phyloP scores from a whole-genome alignment of 53 echinoderm and acorn worm genomes.

The Zoroaster sp. region DNA sequence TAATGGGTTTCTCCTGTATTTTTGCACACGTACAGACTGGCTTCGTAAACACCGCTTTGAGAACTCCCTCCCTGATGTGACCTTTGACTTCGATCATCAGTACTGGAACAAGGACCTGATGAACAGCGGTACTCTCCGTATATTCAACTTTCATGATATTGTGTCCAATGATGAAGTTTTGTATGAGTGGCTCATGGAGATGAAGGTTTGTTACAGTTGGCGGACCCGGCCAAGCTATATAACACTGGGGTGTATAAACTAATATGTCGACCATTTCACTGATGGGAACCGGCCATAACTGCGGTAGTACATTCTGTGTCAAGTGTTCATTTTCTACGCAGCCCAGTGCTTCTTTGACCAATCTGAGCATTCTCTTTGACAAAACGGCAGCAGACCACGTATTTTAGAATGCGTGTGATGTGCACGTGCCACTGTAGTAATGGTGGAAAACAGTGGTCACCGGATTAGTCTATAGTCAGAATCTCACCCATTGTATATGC shows the following conservation, averaged over 20 bases:
- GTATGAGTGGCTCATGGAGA: constrained; percentile 70
- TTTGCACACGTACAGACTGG: constrained; percentile 20
- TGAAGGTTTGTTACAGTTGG: constrained; percentile 32
- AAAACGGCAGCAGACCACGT: too few relatives aligned
- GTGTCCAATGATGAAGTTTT: constrained; percentile 53
- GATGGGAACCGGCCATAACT: background rate
- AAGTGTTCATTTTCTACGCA: too few relatives aligned
- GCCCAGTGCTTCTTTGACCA: too few relatives aligned
- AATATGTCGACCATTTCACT: background rate
- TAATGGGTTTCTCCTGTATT: background rate
- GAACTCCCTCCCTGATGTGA: constrained; percentile 41
- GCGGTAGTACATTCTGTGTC: too few relatives aligned
- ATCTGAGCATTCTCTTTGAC: too few relatives aligned
- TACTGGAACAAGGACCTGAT: constrained; percentile 54
- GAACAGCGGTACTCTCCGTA: constrained; percentile 40
- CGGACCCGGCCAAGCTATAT: background rate
- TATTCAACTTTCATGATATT: constrained; percentile 57
- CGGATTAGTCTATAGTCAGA: too few relatives aligned
- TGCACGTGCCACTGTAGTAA: too few relatives aligned
- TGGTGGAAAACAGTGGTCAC: too few relatives aligned
- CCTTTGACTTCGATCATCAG: constrained; percentile 49
- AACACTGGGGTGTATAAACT: background rate
- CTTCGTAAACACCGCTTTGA: constrained; percentile 65
- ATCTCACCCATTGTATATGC: too few relatives aligned
- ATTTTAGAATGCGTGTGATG: too few relatives aligned